These are phyloP conservation scores for Eurytoma californica DNA, from an alignment of 2,888 invertebrate genomes.

Conservation along the genomic window DNA sequence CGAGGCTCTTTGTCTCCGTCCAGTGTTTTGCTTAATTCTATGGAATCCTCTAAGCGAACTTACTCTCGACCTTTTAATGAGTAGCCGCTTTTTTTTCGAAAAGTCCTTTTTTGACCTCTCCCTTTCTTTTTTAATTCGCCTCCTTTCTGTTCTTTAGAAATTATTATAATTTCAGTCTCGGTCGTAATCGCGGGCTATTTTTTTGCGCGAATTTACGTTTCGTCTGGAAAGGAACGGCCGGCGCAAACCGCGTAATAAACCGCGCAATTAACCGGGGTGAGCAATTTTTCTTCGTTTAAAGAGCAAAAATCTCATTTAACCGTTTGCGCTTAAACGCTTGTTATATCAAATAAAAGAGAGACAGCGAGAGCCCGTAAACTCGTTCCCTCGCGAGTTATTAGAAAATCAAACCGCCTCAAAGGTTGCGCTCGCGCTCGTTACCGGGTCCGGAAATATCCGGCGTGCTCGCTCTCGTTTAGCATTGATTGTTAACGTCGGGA, in stretches of 20 bases:
- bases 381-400: too few relatives aligned
- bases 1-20: conserved; percentile 39
- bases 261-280: conserved; percentile 13
- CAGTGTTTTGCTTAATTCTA: conserved; percentile 46
- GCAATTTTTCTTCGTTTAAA: conserved; percentile 9
- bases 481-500: not conserved
- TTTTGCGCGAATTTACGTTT: not conserved
- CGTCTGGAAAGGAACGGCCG: not conserved
- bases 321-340: not conserved
- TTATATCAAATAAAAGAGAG: not conserved
- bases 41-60: conserved; percentile 35
- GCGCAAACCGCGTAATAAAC: not conserved
- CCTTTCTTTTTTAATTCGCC: not conserved
- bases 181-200: not conserved
- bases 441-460: not conserved
- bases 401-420: not conserved
- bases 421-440: too few relatives aligned
- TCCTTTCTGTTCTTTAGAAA: conserved; percentile 1
- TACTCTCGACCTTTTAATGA: conserved; percentile 36
- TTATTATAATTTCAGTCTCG: conserved; percentile 13
- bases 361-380: too few relatives aligned
- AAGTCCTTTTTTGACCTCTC: conserved; percentile 8
- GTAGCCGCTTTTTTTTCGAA: conserved; percentile 23
- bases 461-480: not conserved
- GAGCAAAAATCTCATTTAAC: not conserved